Percentiles rank a stretch among this genome's conserved stretches.
Evolutionary conservation across 2,888 invertebrate genomes (phyloP).

Genomic region (Zeuzera pyrina): DNA sequence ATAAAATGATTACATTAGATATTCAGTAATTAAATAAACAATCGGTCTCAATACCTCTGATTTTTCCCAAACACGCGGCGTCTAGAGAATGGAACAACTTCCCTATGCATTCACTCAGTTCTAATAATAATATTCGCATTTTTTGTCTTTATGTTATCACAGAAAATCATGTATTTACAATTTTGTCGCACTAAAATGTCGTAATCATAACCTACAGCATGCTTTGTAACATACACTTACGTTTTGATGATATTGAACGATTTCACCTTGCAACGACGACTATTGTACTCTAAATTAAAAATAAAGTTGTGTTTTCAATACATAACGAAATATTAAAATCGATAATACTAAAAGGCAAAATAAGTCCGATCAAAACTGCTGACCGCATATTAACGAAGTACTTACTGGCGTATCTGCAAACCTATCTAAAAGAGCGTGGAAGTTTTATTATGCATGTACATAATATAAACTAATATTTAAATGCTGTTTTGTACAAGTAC

Average conservation of each 20-base stretch:
- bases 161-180: conserved; percentile 75
- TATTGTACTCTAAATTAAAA: too few species aligned
- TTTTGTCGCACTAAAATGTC: conserved; percentile 66
- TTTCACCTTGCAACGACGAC: not conserved
- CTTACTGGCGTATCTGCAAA: too few species aligned
- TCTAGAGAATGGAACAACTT: conserved; percentile 56
- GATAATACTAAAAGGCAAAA: too few species aligned
- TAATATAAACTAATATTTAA: not conserved
- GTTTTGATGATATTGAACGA: conserved; percentile 18
- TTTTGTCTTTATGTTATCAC: conserved; percentile 71
- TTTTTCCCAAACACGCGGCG: conserved; percentile 42
- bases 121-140: conserved; percentile 65
- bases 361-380: too few species aligned
- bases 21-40: too few species aligned
- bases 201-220: conserved; percentile 59
- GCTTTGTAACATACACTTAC: conserved; percentile 52
- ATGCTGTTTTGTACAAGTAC: conserved; percentile 13
- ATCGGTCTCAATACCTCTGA: too few species aligned
- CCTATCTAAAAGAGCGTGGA: too few species aligned
- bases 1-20: too few species aligned
- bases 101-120: conserved; percentile 70
- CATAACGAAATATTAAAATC: too few species aligned
- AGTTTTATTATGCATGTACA: conserved; percentile 30
- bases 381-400: too few species aligned
- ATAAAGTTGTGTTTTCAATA: too few species aligned